Conservation (phyloP, 2,888 invertebrate genomes). For the Beris chalybata region DNA sequence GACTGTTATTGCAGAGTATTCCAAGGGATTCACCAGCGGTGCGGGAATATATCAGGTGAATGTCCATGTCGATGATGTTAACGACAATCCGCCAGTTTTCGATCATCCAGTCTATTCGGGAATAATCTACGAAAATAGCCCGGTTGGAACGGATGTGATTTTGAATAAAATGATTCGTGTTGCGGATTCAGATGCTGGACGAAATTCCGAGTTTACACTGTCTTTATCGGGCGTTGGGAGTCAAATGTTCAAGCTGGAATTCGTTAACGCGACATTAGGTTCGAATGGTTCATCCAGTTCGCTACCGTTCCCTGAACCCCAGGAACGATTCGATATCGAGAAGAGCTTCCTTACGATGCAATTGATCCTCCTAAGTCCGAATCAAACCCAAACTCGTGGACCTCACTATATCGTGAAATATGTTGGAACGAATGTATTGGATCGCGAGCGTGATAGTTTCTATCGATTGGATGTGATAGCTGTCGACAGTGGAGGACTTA, state of each 20-base stretch:
- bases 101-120: constrained; percentile 73
- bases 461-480: constrained; percentile 75
- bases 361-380: constrained; percentile 50
- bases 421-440: constrained; percentile 59
- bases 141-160: constrained; percentile 68
- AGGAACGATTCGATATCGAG: constrained; percentile 54
- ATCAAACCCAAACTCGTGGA: constrained; percentile 46
- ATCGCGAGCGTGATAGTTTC: constrained; percentile 70
- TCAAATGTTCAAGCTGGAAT: constrained; percentile 63
- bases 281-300: constrained; percentile 35
- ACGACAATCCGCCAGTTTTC: constrained; percentile 84
- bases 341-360: constrained; percentile 53
- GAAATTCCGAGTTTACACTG: constrained; percentile 70
- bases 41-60: constrained; percentile 80
- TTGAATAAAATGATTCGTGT: constrained; percentile 70
- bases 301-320: constrained; percentile 48
- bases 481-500: constrained; percentile 74
- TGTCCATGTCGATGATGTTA: constrained; percentile 80
- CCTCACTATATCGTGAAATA: constrained; percentile 51
- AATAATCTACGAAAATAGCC: constrained; percentile 75
- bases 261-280: constrained; percentile 63
- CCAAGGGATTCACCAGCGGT: constrained; percentile 68
- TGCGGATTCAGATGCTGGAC: constrained; percentile 70
- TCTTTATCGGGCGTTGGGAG: constrained; percentile 74
- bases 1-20: constrained; percentile 78